Base-by-base conservation (phyloP, 2,113 vertebrate species). In the Lichenostomus cassidix region DNA sequence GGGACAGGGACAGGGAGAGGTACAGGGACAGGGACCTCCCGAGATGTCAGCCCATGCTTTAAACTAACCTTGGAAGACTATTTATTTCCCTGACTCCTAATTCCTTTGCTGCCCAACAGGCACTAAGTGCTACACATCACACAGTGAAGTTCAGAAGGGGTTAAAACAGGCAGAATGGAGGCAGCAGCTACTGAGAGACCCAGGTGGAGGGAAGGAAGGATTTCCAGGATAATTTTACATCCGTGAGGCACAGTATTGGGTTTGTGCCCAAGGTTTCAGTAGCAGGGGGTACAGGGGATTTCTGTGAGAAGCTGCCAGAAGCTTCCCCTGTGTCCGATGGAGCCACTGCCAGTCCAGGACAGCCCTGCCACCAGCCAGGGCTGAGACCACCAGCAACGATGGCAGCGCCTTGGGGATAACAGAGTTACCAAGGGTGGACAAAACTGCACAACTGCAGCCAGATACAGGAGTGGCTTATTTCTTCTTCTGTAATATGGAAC, bases 311-410 rank as follows among this genome's bases (percentile, higher is more conserved):
- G 47, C 27, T 80, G 15, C 67, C 55, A 67, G 67, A 59, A 74
- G 47, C 18, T 52, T 53, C 4, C 53, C 50, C 25, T 0, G 0
- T 80, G 74, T 41, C n/a, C 5, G 4, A 2, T 4, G 35, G 52
- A 60, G 35, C 11, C 22, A 27, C 12, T 23, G 41, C 41, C 62
- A 46, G 65, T 49, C 58, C 68, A 53, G 37, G 21, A 16, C 2
- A 1, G 58, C 14, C 16, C 56, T 3, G 0, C 9, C 5, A 1
- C 31, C 33, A 21, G 58, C 27, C 39, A 62, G 42, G 41, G 29
- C 47, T 55, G 41, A 62, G 56, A 19, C 47, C 35, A 1, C 18
- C 27, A 56, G 47, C 0, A 0, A 28, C 3, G 6, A 31, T 15
- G 73, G 44, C 29, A 58, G 28, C 5, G 4, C 33, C 73, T 52